Percentiles rank a stretch among this genome's conserved stretches.
Conservation (phyloP, 1,140 invertebrate genomes). For the Pachypsylla venusta region DNA sequence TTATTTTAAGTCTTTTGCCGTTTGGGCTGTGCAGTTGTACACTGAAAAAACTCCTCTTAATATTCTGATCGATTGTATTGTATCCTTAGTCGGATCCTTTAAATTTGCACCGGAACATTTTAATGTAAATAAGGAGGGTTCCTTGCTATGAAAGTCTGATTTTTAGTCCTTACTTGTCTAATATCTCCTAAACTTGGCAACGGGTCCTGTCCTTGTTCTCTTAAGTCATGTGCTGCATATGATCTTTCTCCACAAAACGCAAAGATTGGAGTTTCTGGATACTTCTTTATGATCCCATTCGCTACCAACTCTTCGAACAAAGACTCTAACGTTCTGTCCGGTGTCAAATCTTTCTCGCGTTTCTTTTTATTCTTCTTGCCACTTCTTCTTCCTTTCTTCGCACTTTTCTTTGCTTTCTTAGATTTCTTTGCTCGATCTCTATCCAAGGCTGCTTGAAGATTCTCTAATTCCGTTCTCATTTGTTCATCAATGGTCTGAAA, state of each 20-base stretch:
- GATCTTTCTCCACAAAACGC: slow-evolving; percentile 72
- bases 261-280: slow-evolving; percentile 49
- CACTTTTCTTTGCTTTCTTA: slow-evolving; percentile 60
- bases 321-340: slow-evolving; percentile 75
- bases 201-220: slow-evolving; percentile 41
- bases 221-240: slow-evolving; percentile 39
- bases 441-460: slow-evolving; percentile 45
- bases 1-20: too few species aligned
- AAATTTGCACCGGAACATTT: too few species aligned
- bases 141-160: background rate
- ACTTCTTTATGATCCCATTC: slow-evolving; percentile 75
- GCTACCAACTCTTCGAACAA: slow-evolving; percentile 80
- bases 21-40: too few species aligned
- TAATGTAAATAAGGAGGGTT: too few species aligned
- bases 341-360: slow-evolving; percentile 90
- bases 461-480: slow-evolving; percentile 66
- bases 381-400: slow-evolving; percentile 57
- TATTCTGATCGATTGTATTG: too few species aligned
- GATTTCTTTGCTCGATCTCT: slow-evolving; percentile 44
- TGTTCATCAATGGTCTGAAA: slow-evolving; percentile 58
- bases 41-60: too few species aligned
- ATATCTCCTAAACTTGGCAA: slow-evolving; percentile 61
- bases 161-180: slow-evolving; percentile 41
- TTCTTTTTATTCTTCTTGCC: slow-evolving; percentile 81
- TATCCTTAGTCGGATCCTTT: too few species aligned